Evolutionary conservation across 2,113 vertebrate genomes (phyloP).

Genomic region (Hepsetus odoe): DNA sequence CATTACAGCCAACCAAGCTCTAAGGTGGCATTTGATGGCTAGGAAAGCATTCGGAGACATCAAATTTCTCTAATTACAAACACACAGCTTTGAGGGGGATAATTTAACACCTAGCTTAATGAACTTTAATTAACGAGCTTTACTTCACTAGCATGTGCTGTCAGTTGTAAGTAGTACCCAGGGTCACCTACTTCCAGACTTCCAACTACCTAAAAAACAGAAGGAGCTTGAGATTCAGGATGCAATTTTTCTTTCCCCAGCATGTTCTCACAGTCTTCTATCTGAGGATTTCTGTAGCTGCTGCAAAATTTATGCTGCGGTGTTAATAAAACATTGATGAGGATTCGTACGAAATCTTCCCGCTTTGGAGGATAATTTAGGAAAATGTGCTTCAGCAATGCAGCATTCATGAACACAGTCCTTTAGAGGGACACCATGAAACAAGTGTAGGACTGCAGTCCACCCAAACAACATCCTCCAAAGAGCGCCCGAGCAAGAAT

Average conservation of each 20-base stretch:
- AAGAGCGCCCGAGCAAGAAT: too few relatives aligned
- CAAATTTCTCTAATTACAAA: not conserved
- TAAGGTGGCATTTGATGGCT: not conserved
- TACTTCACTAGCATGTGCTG: constrained; percentile 48
- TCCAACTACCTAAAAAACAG: not conserved
- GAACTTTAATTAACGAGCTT: constrained; percentile 12
- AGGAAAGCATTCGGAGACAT: not conserved
- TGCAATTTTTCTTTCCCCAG: constrained; percentile 20
- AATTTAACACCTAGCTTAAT: not conserved
- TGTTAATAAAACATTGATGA: constrained; percentile 70
- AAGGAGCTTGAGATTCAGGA: not conserved
- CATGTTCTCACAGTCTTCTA: constrained; percentile 45
- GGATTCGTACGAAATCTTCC: constrained; percentile 22
- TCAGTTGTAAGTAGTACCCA: constrained; percentile 38
- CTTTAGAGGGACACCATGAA: constrained; percentile 43
- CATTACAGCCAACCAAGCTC: not conserved
- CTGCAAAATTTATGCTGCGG: constrained; percentile 64
- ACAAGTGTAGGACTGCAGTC: not conserved
- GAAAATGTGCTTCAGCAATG: not conserved
- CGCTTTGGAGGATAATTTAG: not conserved
- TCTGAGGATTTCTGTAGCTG: constrained; percentile 62
- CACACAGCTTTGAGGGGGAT: not conserved
- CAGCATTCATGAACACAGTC: not conserved
- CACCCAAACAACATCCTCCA: too few relatives aligned
- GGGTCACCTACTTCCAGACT: not conserved